Percentiles rank a stretch among this genome's conserved stretches.
These are phyloP conservation scores for Ceyx erithaca DNA, from an alignment of 2,797 vertebrate genomes.

Conservation along the genomic window DNA sequence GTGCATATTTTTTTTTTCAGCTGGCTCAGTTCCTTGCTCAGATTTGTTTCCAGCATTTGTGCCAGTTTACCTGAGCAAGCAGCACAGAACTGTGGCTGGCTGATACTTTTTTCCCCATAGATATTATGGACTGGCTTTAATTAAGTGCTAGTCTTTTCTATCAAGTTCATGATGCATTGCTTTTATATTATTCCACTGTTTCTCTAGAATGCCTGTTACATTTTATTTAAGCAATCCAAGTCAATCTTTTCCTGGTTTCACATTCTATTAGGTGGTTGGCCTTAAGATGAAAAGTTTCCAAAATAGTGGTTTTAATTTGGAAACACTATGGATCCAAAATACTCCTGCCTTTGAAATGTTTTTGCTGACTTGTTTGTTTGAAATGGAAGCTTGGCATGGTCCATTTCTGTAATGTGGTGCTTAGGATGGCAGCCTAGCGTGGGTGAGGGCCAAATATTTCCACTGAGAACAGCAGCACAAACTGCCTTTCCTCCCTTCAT, in stretches of 20 bases:
- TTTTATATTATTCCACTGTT: background rate
- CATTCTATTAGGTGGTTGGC: background rate
- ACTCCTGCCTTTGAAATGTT: background rate
- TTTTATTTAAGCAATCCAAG: background rate
- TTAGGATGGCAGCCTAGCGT: background rate
- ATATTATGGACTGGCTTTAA: background rate
- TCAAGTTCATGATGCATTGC: background rate
- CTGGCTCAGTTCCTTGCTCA: background rate
- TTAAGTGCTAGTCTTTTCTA: background rate
- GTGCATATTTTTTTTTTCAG: background rate
- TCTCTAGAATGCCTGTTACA: fast-evolving
- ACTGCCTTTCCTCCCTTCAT: background rate
- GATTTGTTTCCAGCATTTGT: background rate
- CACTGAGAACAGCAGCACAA: background rate
- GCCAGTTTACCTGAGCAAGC: background rate
- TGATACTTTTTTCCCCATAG: background rate
- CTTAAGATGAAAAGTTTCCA: background rate
- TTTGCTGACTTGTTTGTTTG: background rate
- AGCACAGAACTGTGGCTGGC: background rate
- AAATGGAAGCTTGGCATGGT: background rate
- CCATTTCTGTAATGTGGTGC: background rate
- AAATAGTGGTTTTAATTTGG: background rate
- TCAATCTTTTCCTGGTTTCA: background rate
- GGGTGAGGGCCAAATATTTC: background rate
- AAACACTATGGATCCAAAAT: background rate